A percentile compares a stretch with the other conserved stretches of the same genome.
Evolutionary conservation across 1,140 invertebrate species (phyloP).

Genomic region (Gonioctena quinquepunctata): DNA sequence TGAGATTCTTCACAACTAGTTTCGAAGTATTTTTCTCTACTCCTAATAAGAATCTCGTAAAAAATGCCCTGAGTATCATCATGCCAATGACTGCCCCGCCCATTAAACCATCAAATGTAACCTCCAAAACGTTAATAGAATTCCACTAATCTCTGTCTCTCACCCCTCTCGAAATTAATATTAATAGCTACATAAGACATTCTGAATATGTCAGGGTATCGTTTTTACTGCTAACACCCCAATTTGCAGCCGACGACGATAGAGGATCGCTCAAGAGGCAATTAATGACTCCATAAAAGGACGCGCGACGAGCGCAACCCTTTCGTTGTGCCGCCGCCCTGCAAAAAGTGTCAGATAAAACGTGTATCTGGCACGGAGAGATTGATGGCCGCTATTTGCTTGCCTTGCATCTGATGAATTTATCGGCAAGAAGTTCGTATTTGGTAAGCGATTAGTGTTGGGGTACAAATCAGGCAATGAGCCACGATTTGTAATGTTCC

Average conservation of each 20-base stretch:
- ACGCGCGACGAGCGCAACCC: conserved; percentile 2
- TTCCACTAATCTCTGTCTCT: neutral
- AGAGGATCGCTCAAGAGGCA: neutral
- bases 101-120: neutral
- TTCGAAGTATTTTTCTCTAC: no score
- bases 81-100: neutral
- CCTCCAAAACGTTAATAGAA: neutral
- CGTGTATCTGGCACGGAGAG: neutral
- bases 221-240: conserved; percentile 1
- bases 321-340: neutral
- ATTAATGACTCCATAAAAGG: conserved; percentile 9
- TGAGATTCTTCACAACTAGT: no score
- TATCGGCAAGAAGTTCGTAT: neutral
- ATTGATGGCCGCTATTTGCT: neutral
- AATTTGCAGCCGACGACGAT: neutral
- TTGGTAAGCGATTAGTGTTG: no score
- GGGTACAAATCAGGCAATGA: no score
- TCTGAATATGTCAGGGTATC: neutral
- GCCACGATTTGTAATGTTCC: no score
- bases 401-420: neutral
- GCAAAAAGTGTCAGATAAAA: neutral
- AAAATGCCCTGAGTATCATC: neutral
- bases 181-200: neutral
- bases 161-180: neutral
- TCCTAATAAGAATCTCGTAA: no score